Percentiles rank a stretch among this genome's conserved stretches.
These are phyloP conservation scores for Mungos mungo DNA, from an alignment of 2,113 vertebrate species.

Conservation along the genomic window DNA sequence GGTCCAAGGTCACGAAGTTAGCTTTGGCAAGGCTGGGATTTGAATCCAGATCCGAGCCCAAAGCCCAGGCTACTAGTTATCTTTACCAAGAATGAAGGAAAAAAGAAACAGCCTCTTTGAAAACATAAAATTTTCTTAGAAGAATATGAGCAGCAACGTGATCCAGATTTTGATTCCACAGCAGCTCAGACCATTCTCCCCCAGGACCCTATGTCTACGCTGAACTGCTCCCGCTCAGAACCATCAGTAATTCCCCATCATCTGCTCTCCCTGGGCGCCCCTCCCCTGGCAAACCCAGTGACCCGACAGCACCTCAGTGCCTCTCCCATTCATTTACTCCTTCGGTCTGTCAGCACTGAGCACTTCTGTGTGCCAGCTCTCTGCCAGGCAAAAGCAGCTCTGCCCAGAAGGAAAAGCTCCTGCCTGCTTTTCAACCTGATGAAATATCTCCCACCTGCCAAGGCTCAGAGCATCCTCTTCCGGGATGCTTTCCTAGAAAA, in stretches of 20 bases:
- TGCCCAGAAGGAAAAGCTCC: neutral
- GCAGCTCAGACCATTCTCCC: neutral
- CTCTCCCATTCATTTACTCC: neutral
- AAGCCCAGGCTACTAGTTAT: neutral
- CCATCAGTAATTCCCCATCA: neutral
- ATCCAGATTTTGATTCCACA: slow-evolving; percentile 10
- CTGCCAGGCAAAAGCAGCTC: neutral
- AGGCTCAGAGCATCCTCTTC: neutral
- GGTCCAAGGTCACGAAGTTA: neutral
- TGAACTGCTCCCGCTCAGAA: neutral
- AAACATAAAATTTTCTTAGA: neutral
- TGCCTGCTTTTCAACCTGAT: neutral
- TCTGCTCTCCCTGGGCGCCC: neutral
- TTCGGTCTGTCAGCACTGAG: neutral
- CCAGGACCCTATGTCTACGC: neutral
- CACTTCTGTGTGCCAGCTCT: neutral
- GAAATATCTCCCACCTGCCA: neutral
- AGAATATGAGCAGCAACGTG: neutral
- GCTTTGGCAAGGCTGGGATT: neutral
- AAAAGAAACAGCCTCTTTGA: neutral
- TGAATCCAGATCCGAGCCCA: neutral
- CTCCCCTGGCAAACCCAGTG: rapidly evolving
- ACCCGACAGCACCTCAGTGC: neutral
- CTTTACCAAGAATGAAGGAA: neutral
- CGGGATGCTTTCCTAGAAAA: neutral